These are phyloP conservation scores for Cinclus cinclus DNA, from an alignment of 2,113 vertebrate genomes.

Conservation along the genomic window DNA sequence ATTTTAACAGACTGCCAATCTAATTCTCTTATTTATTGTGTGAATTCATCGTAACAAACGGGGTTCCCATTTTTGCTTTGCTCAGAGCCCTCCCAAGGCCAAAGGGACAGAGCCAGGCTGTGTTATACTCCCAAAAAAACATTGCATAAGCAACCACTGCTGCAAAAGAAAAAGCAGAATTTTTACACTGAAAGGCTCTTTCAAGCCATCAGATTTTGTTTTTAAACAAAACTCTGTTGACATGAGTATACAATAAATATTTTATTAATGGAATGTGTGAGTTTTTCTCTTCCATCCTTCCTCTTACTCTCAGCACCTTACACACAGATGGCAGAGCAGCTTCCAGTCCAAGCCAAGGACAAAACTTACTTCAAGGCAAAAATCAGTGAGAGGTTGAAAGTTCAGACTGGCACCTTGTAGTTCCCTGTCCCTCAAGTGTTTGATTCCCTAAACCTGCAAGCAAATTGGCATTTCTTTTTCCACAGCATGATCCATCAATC, in stretches of 20 bases:
- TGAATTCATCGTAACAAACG: neutral
- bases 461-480: neutral
- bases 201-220: neutral
- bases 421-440: neutral
- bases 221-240: constrained; percentile 2
- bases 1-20: neutral
- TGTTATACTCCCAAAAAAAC: neutral
- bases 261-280: constrained; percentile 67
- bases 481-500: neutral
- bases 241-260: constrained; percentile 16
- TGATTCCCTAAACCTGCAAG: neutral
- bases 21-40: neutral
- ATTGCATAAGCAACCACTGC: neutral
- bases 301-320: neutral
- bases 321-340: neutral
- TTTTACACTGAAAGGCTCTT: neutral
- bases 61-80: neutral
- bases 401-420: neutral
- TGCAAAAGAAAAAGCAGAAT: neutral
- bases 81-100: neutral
- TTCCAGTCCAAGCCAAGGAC: neutral
- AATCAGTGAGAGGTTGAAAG: neutral
- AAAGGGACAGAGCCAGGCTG: neutral
- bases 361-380: neutral
- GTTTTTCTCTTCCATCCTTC: neutral